Base-by-base conservation (phyloP, 2,797 vertebrate genomes). In the Poeciliopsis presidionis region DNA sequence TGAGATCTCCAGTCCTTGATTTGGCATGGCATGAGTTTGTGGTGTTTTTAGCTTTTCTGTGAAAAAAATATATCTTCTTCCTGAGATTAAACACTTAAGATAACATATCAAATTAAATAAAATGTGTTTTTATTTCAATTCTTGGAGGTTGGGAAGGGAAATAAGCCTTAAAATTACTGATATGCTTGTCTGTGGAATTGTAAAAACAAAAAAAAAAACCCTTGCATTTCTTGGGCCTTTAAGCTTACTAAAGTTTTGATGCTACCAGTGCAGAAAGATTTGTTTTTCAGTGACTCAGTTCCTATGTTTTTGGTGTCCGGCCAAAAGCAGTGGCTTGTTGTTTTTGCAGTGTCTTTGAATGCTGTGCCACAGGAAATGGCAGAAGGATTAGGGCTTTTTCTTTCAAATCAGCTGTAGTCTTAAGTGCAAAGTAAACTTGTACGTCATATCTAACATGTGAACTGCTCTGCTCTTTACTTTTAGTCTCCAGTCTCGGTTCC, bases 401-500 rank as follows among this genome's bases (percentile, higher is more conserved):
- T 55, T 75, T 71, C 11, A 65, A 75, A 76, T 59, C 72, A 81
- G 59, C 75, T 80, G 71, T 78, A 70, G 80, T 81, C 61, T 77
- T 69, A 75, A 73, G 79, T 74, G 28, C 45, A 2, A 1, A 71
- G 79, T 73, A 80, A 81, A 75, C 36, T 28, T 22, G 49, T 59
- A 12, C 36, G 39, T 16, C 72, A 28, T 81, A 74, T 63, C 2
- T 70, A 49, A 74, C 61, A 46, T 81, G 83, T 73, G 36, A 87
- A 5, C 77, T 51, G 2, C 74, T 70, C 84, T 30, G 86, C 55
- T 88, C 36, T 85, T 47, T 78, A 69, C 81, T 91, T 88, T 70
- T 79, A 99, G 98, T 98, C 98, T 88, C 96, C 98, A 2, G 96
- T 97, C 80, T 90, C 96, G 8, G 98, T 99, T 84, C 98, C 98